A percentile compares a stretch with the other conserved stretches of the same genome.
Evolutionary conservation across 2,797 vertebrate genomes (phyloP).

Genomic region (Coracias cyanogaster): DNA sequence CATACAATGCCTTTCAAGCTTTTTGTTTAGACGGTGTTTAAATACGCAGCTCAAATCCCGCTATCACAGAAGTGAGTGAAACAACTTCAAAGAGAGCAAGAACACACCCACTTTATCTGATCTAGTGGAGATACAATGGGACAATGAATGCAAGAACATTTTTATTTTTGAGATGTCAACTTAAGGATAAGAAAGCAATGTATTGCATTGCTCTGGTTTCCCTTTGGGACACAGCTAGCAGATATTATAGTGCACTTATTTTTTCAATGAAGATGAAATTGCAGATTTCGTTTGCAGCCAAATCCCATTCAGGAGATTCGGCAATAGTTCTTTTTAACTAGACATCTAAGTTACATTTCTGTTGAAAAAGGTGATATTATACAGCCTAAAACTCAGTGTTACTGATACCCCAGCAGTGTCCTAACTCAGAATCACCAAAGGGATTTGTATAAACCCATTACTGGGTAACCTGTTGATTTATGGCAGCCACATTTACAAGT

Average conservation of each 20-base stretch:
- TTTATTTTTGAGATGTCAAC: not conserved
- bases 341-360: not conserved
- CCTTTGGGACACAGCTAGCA: not conserved
- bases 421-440: not conserved
- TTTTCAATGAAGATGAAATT: not conserved
- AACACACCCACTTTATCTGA: not conserved
- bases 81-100: not conserved
- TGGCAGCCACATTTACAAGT: not conserved
- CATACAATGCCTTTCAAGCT: not conserved
- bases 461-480: not conserved
- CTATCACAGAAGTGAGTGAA: not conserved
- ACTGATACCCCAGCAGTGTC: not conserved
- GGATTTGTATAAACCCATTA: not conserved
- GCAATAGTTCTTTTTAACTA: not conserved
- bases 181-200: not conserved
- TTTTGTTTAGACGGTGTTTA: conserved; percentile 41
- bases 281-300: not conserved
- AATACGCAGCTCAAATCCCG: not conserved
- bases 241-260: not conserved
- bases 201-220: not conserved
- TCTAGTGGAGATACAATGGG: not conserved
- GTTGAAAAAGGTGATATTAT: not conserved
- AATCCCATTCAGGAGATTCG: not conserved
- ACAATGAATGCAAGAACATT: not conserved
- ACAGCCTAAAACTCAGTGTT: not conserved